Base-by-base conservation (phyloP, 2,888 invertebrate genomes). In the Norana najaformis region DNA sequence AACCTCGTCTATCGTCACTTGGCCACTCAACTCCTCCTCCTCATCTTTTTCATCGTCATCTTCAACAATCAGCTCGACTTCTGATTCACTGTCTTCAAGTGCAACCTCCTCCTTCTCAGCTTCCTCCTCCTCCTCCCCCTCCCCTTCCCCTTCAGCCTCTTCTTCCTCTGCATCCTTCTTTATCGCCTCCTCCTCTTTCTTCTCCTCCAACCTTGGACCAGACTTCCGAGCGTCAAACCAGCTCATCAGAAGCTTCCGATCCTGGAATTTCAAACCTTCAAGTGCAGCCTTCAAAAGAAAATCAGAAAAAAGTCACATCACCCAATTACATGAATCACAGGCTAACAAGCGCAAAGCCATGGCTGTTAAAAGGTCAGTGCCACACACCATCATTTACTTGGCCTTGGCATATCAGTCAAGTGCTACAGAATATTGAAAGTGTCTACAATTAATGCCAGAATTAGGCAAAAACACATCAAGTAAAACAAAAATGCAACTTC, bases 31-130 rank as follows among this genome's bases (percentile, higher is more conserved):
- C 37, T 85, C 85, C 88, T 88, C 47, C 8, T 88, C 85, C 1
- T 88, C 47, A 18, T 88, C 88, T 47, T 88, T 88, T 34, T 88
- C 37, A 30, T 88, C 88, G 47, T 41, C 88, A 88, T 47, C 88
- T 39, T 88, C 41, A 88, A 39, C 88, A 34, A 39, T 88, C 39
- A 41, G 30, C 18, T 88, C 88, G n/a, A 88, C 88, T 36, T 85
- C 85, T 85, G 85, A 85, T 14, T 85, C 85, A 35, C 85, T 85
- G 85, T 85, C 85, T 36, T 85, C 85, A 85, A 85, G 5, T 16
- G 85, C 35, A 37, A 85, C 35, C 36, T 85, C 37, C 85, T 85
- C 85, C 85, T 85, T 20, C 85, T 37, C 85, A 0, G 20, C 85
- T 85, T 35, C 85, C 35, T 36, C 85, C 20, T 85, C 85, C 6